Base-by-base conservation (phyloP, 2,113 vertebrate genomes). In the Ophthalmolycus amberensis region DNA sequence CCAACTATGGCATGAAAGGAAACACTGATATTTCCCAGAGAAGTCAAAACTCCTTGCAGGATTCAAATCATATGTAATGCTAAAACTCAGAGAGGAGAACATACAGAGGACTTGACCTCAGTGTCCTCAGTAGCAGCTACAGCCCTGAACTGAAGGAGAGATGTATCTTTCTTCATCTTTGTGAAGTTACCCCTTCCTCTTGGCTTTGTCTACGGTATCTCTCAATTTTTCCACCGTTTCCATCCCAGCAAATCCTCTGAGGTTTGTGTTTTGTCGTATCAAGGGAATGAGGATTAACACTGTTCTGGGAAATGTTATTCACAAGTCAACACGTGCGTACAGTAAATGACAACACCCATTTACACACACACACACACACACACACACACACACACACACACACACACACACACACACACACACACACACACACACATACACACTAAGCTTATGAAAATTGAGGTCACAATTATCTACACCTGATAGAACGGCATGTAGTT, bases 241-340 rank as follows among this genome's bases (percentile, higher is more conserved):
- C 25, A 69, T 76, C 50, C 20, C 32, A 71, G 32, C 65, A 71
- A 15, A 75, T 80, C 71, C 44, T 65, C 3, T 65, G 29, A 63
- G 70, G 42, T 73, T 84, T 84, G 37, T 76, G 38, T 91, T 80
- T 72, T 71, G 4, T 65, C 80, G 67, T 66, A 48, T 80, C 83
- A 20, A 70, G 50, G 77, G 40, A 83, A 72, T 77, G 65, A 34
- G 77, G 74, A 84, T 91, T 85, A 84, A 64, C 44, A 34, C 25
- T 50, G 77, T 29, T 78, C 66, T 85, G 90, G 85, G 89, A 92
- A 89, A 85, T 84, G 34, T 85, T 81, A 71, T 81, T 82, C 84
- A 83, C 20, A 75, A 65, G 42, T 64, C 74, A 60, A 71, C 74
- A 82, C 20, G 5, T 38, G 46, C 10, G 1, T 32, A 64, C 44